Percentiles rank a stretch among this genome's conserved stretches.
These are phyloP conservation scores for Callipepla californica DNA, from an alignment of 2,113 vertebrate species.

Conservation along the genomic window DNA sequence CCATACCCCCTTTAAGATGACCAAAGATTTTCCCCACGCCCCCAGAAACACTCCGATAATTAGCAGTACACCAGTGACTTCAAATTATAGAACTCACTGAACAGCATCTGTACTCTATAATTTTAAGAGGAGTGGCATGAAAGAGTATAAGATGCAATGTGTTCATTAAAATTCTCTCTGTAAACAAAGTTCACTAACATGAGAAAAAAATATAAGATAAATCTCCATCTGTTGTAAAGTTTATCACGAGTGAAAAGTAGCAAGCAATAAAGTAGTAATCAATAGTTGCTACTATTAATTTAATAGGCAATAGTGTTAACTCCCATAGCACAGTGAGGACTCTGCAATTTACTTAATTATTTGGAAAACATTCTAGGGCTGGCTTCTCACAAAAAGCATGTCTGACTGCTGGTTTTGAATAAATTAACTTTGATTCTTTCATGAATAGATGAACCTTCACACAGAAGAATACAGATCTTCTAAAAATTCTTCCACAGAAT, in stretches of 20 bases:
- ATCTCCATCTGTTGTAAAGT: not conserved
- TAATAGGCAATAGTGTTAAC: not conserved
- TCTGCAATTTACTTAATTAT: not conserved
- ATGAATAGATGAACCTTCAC: not conserved
- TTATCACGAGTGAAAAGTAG: not conserved
- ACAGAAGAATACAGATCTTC: not conserved
- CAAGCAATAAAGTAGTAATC: not conserved
- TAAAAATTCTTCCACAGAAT: not conserved
- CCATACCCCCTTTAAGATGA: not conserved
- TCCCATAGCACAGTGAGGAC: not conserved
- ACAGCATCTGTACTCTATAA: not conserved
- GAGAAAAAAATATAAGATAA: not conserved
- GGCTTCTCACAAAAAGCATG: not conserved
- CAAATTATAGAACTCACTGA: not conserved
- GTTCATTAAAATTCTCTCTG: not conserved
- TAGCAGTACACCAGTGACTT: not conserved
- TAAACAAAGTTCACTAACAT: not conserved
- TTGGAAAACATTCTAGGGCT: not conserved
- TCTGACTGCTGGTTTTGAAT: not conserved
- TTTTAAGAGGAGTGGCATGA: not conserved
- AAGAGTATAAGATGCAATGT: not conserved
- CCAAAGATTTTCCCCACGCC: not conserved
- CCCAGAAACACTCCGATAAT: not conserved
- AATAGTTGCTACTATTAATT: not conserved
- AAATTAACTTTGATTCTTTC: not conserved